Evolutionary conservation across 1,140 invertebrate genomes (phyloP).

Genomic region (Aricia agestis): DNA sequence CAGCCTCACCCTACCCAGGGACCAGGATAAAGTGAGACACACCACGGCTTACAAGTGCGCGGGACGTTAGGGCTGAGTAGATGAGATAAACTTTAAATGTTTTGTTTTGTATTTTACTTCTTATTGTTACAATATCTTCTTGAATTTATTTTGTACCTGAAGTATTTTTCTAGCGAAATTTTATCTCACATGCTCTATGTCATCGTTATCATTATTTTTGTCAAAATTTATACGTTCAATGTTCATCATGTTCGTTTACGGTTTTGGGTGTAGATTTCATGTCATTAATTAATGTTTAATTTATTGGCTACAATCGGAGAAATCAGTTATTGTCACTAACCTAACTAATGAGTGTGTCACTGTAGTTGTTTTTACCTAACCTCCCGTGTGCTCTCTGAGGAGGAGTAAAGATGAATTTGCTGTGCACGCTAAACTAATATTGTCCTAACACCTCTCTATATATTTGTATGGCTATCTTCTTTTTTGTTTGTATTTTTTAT

Average conservation of each 20-base stretch:
- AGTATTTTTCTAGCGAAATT: neutral
- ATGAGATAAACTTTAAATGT: slow-evolving; percentile 26
- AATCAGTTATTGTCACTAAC: slow-evolving; percentile 46
- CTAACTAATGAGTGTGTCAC: slow-evolving; percentile 35
- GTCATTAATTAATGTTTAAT: neutral
- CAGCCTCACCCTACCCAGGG: slow-evolving; percentile 82
- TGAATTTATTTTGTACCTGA: no score
- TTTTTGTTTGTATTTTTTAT: neutral
- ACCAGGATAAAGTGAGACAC: slow-evolving; percentile 71
- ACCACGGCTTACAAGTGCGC: slow-evolving; percentile 25
- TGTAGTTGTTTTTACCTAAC: slow-evolving; percentile 44
- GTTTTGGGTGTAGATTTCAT: neutral
- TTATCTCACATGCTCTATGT: neutral
- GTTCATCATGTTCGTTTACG: neutral
- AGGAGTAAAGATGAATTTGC: slow-evolving; percentile 55
- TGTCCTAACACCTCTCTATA: slow-evolving; percentile 2
- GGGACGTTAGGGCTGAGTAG: slow-evolving; percentile 48
- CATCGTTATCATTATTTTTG: neutral
- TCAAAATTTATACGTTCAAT: neutral
- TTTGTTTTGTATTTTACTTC: neutral
- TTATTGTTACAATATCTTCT: no score
- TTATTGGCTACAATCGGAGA: neutral
- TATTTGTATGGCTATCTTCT: neutral
- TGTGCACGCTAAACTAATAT: slow-evolving; percentile 11
- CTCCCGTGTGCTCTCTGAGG: slow-evolving; percentile 56